Percentiles rank a stretch among this genome's conserved stretches.
phyloP scores from a whole-genome alignment of 2,888 invertebrate species.

The Gandaritis pyraliata region DNA sequence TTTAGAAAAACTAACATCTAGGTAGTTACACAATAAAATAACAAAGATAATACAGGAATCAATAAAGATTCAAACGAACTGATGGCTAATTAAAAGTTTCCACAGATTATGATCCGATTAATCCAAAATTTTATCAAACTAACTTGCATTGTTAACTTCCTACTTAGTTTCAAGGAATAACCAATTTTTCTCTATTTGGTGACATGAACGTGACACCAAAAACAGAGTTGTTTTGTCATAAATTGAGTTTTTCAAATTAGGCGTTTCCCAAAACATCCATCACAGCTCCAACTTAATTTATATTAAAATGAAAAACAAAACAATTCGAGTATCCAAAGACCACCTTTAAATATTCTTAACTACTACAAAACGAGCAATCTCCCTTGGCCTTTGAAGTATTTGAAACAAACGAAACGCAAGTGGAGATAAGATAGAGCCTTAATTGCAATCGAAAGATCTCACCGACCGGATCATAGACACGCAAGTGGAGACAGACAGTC shows the following conservation, averaged over 20 bases:
- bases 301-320: constrained; percentile 35
- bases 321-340: constrained; percentile 30
- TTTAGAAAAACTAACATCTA: too few relatives aligned
- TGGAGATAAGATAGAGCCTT: constrained; percentile 47
- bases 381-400: constrained; percentile 42
- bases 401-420: constrained; percentile 42
- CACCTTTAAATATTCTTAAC: constrained; percentile 33
- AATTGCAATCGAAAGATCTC: constrained; percentile 52
- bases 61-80: too few relatives aligned
- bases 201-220: background rate
- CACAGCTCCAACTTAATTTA: constrained; percentile 26
- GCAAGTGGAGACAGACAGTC: background rate
- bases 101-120: too few relatives aligned
- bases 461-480: constrained; percentile 6
- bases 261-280: constrained; percentile 21
- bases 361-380: constrained; percentile 36
- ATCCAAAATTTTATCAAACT: too few relatives aligned
- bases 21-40: too few relatives aligned
- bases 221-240: constrained; percentile 7
- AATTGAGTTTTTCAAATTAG: constrained; percentile 20
- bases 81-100: too few relatives aligned
- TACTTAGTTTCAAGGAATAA: background rate
- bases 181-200: background rate
- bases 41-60: too few relatives aligned
- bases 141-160: too few relatives aligned